Conservation (phyloP, 2,888 invertebrate genomes). For the Hirudinaria manillensis region DNA sequence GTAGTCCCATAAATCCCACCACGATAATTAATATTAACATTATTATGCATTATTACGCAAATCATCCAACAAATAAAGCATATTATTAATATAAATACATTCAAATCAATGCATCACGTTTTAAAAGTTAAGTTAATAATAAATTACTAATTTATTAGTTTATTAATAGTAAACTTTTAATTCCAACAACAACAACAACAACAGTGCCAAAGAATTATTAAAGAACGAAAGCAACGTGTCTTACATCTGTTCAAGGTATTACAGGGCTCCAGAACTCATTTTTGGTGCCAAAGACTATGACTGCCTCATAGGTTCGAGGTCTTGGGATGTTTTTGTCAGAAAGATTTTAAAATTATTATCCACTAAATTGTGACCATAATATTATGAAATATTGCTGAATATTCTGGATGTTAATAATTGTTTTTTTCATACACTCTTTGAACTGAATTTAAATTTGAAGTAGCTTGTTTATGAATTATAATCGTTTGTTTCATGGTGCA, state of each 20-base stretch:
- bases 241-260: constrained; percentile 98
- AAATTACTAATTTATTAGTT: background rate
- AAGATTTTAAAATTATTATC: background rate
- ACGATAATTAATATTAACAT: too few relatives aligned
- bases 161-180: background rate
- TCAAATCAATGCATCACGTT: background rate
- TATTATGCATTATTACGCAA: too few relatives aligned
- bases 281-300: constrained; percentile 98
- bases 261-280: constrained; percentile 96
- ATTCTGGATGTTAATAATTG: constrained; percentile 10
- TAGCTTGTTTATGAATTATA: too few relatives aligned
- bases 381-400: too few relatives aligned
- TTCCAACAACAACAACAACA: background rate
- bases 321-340: background rate
- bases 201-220: constrained; percentile 94
- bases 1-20: too few relatives aligned
- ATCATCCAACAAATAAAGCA: too few relatives aligned
- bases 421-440: background rate
- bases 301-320: constrained; percentile 76
- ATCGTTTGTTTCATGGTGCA: too few relatives aligned
- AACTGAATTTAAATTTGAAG: background rate
- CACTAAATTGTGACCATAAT: background rate
- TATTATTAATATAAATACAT: background rate
- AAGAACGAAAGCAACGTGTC: constrained; percentile 96
- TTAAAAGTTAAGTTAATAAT: background rate